Conservation (phyloP, 53 echinoderm and acorn worm genomes). For the Arbacia lixula region DNA sequence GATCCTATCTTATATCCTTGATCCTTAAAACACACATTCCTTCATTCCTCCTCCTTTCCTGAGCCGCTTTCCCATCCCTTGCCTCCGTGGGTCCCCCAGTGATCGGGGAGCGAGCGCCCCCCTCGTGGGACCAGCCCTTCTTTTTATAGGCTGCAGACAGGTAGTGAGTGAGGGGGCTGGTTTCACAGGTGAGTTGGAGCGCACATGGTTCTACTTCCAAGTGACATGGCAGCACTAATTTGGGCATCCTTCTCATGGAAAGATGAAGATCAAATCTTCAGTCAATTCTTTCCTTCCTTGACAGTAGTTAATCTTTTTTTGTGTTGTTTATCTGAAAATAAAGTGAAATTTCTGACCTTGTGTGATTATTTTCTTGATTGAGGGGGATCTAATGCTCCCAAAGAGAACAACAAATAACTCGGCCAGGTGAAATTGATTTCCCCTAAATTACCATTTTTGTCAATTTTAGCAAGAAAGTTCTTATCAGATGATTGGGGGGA, state of each 20-base stretch:
- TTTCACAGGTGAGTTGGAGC: constrained; percentile 50
- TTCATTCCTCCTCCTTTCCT: constrained; percentile 40
- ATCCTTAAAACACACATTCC: constrained; percentile 14
- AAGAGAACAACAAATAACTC: no score
- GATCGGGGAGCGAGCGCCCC: constrained; percentile 1
- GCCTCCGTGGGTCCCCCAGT: constrained; percentile 13
- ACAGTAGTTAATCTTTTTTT: constrained; percentile 34
- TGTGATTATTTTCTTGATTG: no score
- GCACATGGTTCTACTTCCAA: constrained; percentile 58
- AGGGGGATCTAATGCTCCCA: no score
- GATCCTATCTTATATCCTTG: constrained; percentile 16
- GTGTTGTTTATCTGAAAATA: no score
- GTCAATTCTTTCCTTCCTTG: constrained; percentile 37
- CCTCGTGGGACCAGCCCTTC: constrained; percentile 15
- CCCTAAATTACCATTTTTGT: no score
- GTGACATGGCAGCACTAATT: constrained; percentile 18
- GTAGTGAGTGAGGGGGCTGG: constrained; percentile 47
- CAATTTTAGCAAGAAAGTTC: no score
- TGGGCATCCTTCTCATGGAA: constrained; percentile 35
- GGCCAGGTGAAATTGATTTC: no score
- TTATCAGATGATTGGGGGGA: no score
- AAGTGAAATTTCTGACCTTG: no score
- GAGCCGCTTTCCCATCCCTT: constrained; percentile 5
- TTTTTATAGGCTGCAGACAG: constrained; percentile 54
- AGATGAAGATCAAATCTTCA: constrained; percentile 44